Evolutionary conservation across 2,113 vertebrate genomes (phyloP), one percentile per base, ranked within the genome.

Genomic region (Cyphomyrus discorhynchus): DNA sequence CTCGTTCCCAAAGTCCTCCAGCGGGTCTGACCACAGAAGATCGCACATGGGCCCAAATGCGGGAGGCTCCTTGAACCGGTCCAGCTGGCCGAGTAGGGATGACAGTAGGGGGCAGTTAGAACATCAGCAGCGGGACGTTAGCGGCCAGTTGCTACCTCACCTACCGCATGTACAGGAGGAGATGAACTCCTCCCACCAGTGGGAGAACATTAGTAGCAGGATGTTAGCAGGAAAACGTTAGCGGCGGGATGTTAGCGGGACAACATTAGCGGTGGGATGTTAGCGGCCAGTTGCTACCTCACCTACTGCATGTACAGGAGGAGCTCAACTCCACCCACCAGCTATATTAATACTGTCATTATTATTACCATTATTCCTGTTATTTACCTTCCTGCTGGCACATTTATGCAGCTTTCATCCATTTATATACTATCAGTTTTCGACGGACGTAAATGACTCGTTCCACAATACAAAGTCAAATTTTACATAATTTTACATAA

Each of bases 21-120:
- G 92, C 85, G 96, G 96, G 92, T 97, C 96, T 5, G 96, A 90
- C 96, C 96, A 97, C 88, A 97, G 94, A 91, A 97, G 93, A 93
- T 97, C 96, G 91, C 96, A 97, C 96, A 97, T 97, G 77, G 96
- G 96, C 87, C 96, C 96, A 24, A 97, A 96, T 0, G 96, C 96
- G 15, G 96, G 96, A 0, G 96, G 96, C 91, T 97, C 96, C 93
- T 97, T 97, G 93, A 96, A 97, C 93, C 96, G 95, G 93, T 97
- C 96, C 95, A 96, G 92, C 96, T 96, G 83, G 5, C 49, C 1
- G 7, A 50, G 21, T 13, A 31, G 4, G 31, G 86, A 53, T 8
- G 31, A 87, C 5, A 56, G 4, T n/a, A 17, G 31, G 19, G 19
- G 45, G 5, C 8, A 49, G 35, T n/a, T 70, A 70, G 62, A 27